phyloP scores from a whole-genome alignment of 2,888 invertebrate genomes.

The Cheilosia variabilis region DNA sequence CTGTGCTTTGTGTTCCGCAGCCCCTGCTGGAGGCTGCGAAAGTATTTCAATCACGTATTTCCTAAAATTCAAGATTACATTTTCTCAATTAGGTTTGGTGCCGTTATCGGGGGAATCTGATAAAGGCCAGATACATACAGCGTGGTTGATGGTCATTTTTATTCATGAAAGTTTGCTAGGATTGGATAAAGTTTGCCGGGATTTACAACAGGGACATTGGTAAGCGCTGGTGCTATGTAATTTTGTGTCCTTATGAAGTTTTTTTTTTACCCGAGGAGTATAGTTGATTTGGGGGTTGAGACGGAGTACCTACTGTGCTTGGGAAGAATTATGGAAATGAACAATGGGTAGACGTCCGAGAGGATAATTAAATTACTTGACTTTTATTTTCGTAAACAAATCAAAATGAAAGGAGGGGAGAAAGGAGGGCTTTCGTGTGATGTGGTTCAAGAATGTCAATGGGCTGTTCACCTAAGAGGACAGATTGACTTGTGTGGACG shows the following conservation, averaged over 20 bases:
- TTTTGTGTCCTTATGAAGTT: constrained; percentile 6
- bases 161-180: constrained; percentile 16
- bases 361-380: not conserved
- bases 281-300: not conserved
- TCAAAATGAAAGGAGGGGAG: no score
- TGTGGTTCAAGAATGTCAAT: no score
- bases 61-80: constrained; percentile 47
- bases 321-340: not conserved
- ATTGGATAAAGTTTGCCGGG: constrained; percentile 27
- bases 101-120: constrained; percentile 19
- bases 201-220: constrained; percentile 2
- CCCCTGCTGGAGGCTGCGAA: not conserved
- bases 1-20: not conserved
- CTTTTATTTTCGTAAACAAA: no score
- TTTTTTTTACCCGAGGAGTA: not conserved
- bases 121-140: constrained; percentile 12
- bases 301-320: not conserved
- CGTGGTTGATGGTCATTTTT: constrained; percentile 25
- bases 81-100: constrained; percentile 50
- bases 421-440: no score
- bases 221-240: constrained; percentile 3
- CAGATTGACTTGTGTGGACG: no score
- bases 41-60: constrained; percentile 60
- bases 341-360: not conserved
- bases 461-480: no score